These are phyloP conservation scores for Sebastes cheni DNA, from an alignment of 2,797 vertebrate genomes.

Conservation along the genomic window DNA sequence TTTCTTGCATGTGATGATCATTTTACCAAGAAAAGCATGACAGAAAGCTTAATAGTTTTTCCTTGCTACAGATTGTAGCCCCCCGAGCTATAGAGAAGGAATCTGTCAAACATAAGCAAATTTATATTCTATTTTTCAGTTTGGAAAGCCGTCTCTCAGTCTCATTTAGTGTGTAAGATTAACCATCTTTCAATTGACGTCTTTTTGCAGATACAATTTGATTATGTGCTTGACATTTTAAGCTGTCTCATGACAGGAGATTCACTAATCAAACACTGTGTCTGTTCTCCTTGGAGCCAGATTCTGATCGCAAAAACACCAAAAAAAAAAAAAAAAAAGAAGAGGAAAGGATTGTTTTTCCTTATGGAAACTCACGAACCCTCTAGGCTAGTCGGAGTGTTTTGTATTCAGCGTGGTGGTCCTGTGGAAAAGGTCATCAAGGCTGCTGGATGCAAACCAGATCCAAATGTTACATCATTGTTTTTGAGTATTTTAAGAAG, in stretches of 20 bases:
- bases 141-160: not conserved
- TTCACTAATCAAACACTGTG: conserved; percentile 50
- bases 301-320: conserved; percentile 19
- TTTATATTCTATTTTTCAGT: not conserved
- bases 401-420: conserved; percentile 37
- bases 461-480: conserved; percentile 54
- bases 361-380: conserved; percentile 62
- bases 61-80: not conserved
- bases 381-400: conserved; percentile 8
- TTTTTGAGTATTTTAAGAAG: conserved; percentile 37
- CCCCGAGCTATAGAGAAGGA: not conserved
- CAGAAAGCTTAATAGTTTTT: not conserved
- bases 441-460: conserved; percentile 33
- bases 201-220: conserved; percentile 26
- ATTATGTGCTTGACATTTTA: conserved; percentile 46
- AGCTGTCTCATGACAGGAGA: conserved; percentile 56
- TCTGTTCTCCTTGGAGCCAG: conserved; percentile 43
- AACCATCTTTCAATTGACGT: conserved; percentile 12
- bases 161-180: not conserved
- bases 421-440: conserved; percentile 67
- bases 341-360: conserved; percentile 47
- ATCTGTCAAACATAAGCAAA: not conserved
- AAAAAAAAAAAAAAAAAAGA: not conserved
- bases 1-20: conserved; percentile 22
- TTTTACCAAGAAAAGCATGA: conserved; percentile 21